phyloP scores from a whole-genome alignment of 2,113 vertebrate genomes.

The Cottus gobio region DNA sequence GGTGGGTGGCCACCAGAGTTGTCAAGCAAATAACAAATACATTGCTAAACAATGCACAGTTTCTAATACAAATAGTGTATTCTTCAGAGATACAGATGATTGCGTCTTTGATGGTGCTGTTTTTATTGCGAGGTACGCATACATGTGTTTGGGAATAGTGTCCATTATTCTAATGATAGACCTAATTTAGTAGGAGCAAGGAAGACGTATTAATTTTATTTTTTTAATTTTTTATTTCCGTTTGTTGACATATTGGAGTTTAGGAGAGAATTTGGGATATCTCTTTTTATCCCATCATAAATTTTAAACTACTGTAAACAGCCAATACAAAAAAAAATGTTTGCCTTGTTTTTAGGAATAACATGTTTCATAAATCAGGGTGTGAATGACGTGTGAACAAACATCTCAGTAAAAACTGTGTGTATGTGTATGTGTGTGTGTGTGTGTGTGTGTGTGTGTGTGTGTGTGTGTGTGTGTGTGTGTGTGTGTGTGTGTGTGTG shows the following conservation, averaged over 20 bases:
- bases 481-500: background rate
- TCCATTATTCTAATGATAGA: background rate
- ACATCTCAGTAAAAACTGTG: background rate
- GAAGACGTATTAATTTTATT: background rate
- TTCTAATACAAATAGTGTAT: background rate
- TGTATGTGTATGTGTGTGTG: background rate
- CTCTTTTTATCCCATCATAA: background rate
- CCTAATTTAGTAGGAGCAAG: background rate
- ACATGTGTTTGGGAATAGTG: background rate
- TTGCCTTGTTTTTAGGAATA: background rate
- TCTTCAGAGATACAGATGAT: background rate
- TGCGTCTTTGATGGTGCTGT: background rate
- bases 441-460: background rate
- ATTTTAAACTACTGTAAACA: background rate
- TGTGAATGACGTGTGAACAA: background rate
- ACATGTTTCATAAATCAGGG: background rate
- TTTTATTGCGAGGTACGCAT: background rate
- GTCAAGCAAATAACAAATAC: background rate
- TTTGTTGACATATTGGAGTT: background rate
- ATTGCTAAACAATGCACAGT: background rate
- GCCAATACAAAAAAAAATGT: background rate
- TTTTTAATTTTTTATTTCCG: no score
- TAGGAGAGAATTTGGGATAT: background rate
- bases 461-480: no score
- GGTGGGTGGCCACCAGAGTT: constrained; percentile 47